phyloP scores from a whole-genome alignment of 2,113 vertebrate species.

The Dermatemys mawii region DNA sequence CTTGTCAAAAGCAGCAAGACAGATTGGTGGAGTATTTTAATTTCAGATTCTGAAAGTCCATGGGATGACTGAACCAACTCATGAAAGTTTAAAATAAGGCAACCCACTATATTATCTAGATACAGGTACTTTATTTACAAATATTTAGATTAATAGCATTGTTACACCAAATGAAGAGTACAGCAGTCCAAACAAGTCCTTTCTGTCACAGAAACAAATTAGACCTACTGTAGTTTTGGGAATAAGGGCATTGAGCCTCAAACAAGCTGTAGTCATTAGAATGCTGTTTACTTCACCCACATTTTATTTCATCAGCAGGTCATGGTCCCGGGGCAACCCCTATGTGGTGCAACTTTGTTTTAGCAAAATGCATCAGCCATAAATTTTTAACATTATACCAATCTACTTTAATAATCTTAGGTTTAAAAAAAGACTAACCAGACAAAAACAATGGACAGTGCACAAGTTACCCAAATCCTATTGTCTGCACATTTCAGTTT shows the following conservation, averaged over 20 bases:
- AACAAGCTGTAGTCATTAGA: conserved; percentile 58
- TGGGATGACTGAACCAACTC: not conserved
- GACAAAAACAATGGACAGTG: conserved; percentile 76
- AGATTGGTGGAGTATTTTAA: not conserved
- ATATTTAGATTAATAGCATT: conserved; percentile 92
- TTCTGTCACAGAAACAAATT: conserved; percentile 81
- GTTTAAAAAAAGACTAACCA: conserved; percentile 65
- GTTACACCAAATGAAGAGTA: conserved; percentile 88
- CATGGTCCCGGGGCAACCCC: conserved; percentile 83
- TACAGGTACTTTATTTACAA: conserved; percentile 94
- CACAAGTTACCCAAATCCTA: conserved; percentile 78
- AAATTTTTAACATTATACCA: conserved; percentile 65
- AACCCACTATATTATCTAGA: conserved; percentile 78
- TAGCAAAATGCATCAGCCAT: conserved; percentile 72
- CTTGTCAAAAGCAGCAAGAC: not conserved
- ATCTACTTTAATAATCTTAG: conserved; percentile 66
- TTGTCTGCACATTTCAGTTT: conserved; percentile 85
- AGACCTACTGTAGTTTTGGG: conserved; percentile 77
- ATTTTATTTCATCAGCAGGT: conserved; percentile 73
- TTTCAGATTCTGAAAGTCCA: not conserved
- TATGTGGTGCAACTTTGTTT: conserved; percentile 67
- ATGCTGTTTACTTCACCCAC: conserved; percentile 55
- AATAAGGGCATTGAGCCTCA: conserved; percentile 74
- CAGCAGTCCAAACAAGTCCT: conserved; percentile 84
- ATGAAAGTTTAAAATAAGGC: conserved; percentile 31